Percentiles rank a stretch among this genome's conserved stretches.
Conservation (phyloP, 2,113 vertebrate species). For the Poeciliopsis turrubarensis region DNA sequence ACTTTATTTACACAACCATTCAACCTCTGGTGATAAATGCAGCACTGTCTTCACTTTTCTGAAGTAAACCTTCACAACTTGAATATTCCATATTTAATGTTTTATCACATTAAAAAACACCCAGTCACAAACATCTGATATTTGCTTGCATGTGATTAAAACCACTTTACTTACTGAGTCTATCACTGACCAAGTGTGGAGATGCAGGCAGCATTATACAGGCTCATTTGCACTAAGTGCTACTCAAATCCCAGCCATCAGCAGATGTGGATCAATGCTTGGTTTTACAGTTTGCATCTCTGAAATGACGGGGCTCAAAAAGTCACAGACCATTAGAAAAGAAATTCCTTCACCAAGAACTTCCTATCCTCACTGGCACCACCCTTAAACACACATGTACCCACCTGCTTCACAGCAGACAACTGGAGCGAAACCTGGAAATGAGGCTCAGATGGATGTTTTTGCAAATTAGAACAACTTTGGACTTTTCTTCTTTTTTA, state of each 20-base stretch:
- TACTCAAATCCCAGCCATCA: slow-evolving; percentile 65
- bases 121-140: not conserved
- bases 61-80: not conserved
- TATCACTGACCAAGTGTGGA: slow-evolving; percentile 5
- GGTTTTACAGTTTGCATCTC: slow-evolving; percentile 68
- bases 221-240: slow-evolving; percentile 69
- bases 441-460: slow-evolving; percentile 15
- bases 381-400: slow-evolving; percentile 22
- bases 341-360: slow-evolving; percentile 58
- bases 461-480: slow-evolving; percentile 19
- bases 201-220: slow-evolving; percentile 52
- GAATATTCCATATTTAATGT: no score
- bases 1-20: not conserved
- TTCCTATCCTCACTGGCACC: not conserved
- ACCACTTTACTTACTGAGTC: slow-evolving; percentile 20
- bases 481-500: slow-evolving; percentile 19
- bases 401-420: slow-evolving; percentile 18
- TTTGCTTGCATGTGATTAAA: slow-evolving; percentile 16
- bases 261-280: slow-evolving; percentile 70
- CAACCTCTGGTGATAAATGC: not conserved
- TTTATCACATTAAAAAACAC: slow-evolving; percentile 11
- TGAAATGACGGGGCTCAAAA: slow-evolving; percentile 63
- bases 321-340: slow-evolving; percentile 65
- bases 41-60: not conserved
- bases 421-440: slow-evolving; percentile 50